phyloP scores from a whole-genome alignment of 2,113 vertebrate genomes.

The Microtus ochrogaster region DNA sequence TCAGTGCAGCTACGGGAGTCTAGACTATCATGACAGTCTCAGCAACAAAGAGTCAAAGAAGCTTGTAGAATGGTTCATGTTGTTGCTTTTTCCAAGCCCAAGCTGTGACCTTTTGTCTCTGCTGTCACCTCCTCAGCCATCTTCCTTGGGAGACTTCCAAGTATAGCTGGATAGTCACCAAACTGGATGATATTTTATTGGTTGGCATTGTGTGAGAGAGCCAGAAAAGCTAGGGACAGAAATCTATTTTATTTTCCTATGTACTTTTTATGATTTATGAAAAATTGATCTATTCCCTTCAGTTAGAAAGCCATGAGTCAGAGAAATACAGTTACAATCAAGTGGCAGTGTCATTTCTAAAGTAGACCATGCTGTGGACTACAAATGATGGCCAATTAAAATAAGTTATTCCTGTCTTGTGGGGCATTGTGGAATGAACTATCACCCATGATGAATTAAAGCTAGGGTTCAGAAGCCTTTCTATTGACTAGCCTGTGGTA shows the following conservation, averaged over 20 bases:
- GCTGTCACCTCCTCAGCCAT: background rate
- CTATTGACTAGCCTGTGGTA: conserved; percentile 54
- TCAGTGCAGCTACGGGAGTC: background rate
- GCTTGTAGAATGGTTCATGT: background rate
- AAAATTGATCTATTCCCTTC: conserved; percentile 67
- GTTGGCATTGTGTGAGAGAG: background rate
- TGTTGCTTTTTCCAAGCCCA: background rate
- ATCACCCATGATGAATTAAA: conserved; percentile 76
- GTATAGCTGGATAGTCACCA: background rate
- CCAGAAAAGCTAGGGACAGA: conserved; percentile 31
- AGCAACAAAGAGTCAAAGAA: conserved; percentile 3
- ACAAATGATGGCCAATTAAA: conserved; percentile 80
- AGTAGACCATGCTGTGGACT: conserved; percentile 55
- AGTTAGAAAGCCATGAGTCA: conserved; percentile 72
- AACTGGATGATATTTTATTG: conserved; percentile 11
- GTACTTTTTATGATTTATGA: conserved; percentile 71
- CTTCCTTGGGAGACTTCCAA: conserved; percentile 37
- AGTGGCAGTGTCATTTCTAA: conserved; percentile 73
- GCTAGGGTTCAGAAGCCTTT: conserved; percentile 53
- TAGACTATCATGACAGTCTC: background rate
- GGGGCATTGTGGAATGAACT: conserved; percentile 69
- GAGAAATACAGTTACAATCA: conserved; percentile 77
- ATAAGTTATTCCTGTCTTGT: conserved; percentile 79
- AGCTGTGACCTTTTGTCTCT: background rate
- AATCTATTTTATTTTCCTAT: conserved; percentile 62